phyloP scores from a whole-genome alignment of 1,140 invertebrate species.

The Metopolophium dirhodum region DNA sequence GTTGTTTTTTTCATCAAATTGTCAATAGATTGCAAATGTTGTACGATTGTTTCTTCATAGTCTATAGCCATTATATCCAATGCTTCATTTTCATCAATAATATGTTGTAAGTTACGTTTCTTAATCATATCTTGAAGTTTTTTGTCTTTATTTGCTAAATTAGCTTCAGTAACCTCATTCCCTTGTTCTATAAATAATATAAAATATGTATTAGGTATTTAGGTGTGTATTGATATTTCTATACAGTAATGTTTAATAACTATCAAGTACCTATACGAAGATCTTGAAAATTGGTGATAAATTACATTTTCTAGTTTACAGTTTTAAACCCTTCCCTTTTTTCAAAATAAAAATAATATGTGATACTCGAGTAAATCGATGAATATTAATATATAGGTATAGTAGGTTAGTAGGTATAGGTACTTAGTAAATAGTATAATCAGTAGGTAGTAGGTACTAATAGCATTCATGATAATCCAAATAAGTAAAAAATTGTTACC shows the following conservation, averaged over 20 bases:
- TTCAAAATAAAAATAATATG: background rate
- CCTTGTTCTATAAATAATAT: slow-evolving; percentile 8
- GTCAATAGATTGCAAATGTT: slow-evolving; percentile 19
- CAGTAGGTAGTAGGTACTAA: no score
- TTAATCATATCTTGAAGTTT: slow-evolving; percentile 6
- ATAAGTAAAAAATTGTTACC: no score
- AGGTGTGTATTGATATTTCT: background rate
- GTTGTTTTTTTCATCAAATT: background rate
- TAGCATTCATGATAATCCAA: no score
- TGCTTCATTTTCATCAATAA: background rate
- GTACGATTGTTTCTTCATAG: slow-evolving; percentile 16
- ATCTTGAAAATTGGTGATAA: background rate
- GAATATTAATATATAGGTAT: no score
- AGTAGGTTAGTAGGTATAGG: no score
- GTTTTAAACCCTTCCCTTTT: background rate
- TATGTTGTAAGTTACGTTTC: background rate
- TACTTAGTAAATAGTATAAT: no score
- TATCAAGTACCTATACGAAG: background rate
- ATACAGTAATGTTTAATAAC: background rate
- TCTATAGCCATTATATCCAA: background rate
- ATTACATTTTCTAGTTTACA: background rate
- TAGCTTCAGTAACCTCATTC: background rate
- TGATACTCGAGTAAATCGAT: no score
- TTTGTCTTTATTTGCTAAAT: background rate
- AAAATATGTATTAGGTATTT: background rate